These are phyloP conservation scores for Xestia ashworthii DNA, from an alignment of 2,888 invertebrate species.

Conservation along the genomic window DNA sequence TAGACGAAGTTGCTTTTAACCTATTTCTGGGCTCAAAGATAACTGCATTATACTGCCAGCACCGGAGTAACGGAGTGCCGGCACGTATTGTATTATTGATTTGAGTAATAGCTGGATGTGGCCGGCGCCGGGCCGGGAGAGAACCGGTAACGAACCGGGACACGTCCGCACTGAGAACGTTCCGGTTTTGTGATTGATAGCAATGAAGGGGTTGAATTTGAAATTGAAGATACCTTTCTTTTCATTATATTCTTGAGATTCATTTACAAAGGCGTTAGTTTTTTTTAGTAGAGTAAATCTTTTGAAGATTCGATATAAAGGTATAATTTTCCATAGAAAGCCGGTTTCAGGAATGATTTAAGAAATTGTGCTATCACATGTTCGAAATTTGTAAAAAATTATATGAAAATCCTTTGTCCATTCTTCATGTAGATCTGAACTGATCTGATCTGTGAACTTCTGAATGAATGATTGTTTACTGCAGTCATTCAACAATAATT, in stretches of 20 bases:
- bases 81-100: slow-evolving; percentile 59
- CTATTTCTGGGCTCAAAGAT: slow-evolving; percentile 33
- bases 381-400: background rate
- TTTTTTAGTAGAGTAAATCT: background rate
- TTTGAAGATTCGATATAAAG: background rate
- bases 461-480: background rate
- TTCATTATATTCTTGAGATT: background rate
- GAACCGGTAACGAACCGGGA: slow-evolving; percentile 17
- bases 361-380: background rate
- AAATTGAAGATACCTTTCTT: background rate
- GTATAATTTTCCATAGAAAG: background rate
- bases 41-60: slow-evolving; percentile 38
- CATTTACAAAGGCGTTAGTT: background rate
- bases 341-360: background rate
- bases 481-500: background rate
- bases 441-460: background rate
- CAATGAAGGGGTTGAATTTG: slow-evolving; percentile 7
- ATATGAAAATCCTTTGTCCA: background rate
- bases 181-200: slow-evolving; percentile 46
- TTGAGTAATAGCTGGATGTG: slow-evolving; percentile 53
- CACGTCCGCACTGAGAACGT: slow-evolving; percentile 35
- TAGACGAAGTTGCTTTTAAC: slow-evolving; percentile 14
- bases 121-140: slow-evolving; percentile 7
- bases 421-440: background rate
- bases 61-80: slow-evolving; percentile 29